Evolutionary conservation across 2,797 vertebrate genomes (phyloP), one percentile per base, ranked within the genome.

Genomic region (Margarornis squamiger): DNA sequence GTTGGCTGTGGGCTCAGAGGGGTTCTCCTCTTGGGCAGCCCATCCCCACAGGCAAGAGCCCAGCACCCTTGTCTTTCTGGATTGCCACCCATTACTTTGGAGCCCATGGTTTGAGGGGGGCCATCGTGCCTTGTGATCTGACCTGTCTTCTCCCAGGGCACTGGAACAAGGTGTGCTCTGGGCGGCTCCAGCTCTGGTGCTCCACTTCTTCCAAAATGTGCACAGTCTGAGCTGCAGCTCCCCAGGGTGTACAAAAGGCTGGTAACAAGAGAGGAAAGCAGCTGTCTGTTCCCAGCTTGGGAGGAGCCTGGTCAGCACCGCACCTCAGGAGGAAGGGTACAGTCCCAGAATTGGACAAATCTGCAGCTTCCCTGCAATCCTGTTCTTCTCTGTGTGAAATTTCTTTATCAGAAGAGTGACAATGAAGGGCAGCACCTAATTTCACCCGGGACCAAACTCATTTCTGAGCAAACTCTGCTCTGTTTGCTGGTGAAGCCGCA

Each of bases 81-180:
- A 52, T n/a, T 62, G 10, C 57, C 76, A 30, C 38, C 46, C 20
- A 7, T 14, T 22, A 3, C 20, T 36, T 14, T 2, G 4, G 61
- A 77, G n/a, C 61, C n/a, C 0, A 0, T 32, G 59, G 46, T 38
- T 14, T 6, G 8, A 43, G 34, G 10, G 49, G 14, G 4, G 24
- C n/a, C 45, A 20, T 46, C 15, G 1, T n/a, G 59, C 48, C 17
- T 77, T 62, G 10, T 72, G 73, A 1, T 61, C 22, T 61, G 27
- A 36, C 23, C 65, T 62, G 29, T 51, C 68, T 29, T 71, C 15
- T 70, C 46, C 26, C 14, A 21, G 18, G 45, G 39, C 32, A n/a
- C 46, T 48, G 78, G 36, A 27, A 9, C 0, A 3, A 48, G 67
- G 15, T 20, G 27, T 39, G 46, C 8, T n/a, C 30, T 46, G 45